Evolutionary conservation across 1,140 invertebrate genomes (phyloP), one percentile per base, ranked within the genome.

Genomic region (Leptopilina boulardi): DNA sequence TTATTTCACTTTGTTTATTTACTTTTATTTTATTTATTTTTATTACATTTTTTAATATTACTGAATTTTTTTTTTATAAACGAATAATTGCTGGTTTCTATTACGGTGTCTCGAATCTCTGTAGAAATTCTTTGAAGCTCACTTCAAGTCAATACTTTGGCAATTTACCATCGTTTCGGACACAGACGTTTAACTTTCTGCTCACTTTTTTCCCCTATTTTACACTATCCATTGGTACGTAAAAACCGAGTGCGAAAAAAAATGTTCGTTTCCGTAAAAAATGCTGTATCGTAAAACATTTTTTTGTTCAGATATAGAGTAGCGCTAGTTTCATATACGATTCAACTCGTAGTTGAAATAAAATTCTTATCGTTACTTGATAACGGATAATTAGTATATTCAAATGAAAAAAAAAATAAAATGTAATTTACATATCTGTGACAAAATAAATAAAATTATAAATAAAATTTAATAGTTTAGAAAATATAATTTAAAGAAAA

Each of bases 261-360:
- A 51, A 51, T n/a, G 8, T 59, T 59, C 19, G 19, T 56, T 56
- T 56, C 51, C 21, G 54, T 15, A 47, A 59, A 59, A 30, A 30
- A 30, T 1, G 9, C 3, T 66, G 30, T 66, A 66, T 66, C 56
- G 56, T 66, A n/a, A 26, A 26, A 3, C 19, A 6, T 66, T 66
- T 66, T 30, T 23, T 30, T 11, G 5, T 38, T 38, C 8, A 30
- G 2, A 9, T 38, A 38, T 3, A 9, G 9, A 38, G 34, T 38
- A 8, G 34, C 34, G 34, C 34, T 15, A 26, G 56, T 66, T 30
- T 9, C 15, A 77, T 84, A 77, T 83, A 83, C 80, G 80, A 84
- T 83, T 83, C 83, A 76, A 30, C 75, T 47, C 71, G 75, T 82
- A 83, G 83, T n/a, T n/a, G 82, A 82, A 84, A 84, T 83, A 82